A percentile compares a stretch with the other conserved stretches of the same genome.
These are phyloP conservation scores for Furcifer pardalis DNA, from an alignment of 2,797 vertebrate genomes.

Conservation along the genomic window DNA sequence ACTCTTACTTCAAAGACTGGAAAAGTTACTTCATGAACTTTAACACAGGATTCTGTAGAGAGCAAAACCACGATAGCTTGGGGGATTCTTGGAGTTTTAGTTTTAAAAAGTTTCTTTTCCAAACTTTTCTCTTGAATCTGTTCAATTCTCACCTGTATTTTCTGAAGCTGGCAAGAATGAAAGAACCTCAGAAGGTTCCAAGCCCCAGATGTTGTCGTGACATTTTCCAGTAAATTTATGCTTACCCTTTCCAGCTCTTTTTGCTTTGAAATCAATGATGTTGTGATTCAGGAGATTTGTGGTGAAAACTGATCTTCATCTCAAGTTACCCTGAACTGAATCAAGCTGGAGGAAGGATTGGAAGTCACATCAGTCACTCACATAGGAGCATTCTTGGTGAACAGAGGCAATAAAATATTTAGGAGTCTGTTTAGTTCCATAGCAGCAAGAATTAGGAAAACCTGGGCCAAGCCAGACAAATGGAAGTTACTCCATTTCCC, in stretches of 20 bases:
- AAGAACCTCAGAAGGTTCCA: not conserved
- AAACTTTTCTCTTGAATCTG: not conserved
- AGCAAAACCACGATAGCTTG: not conserved
- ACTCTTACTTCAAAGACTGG: too few species aligned
- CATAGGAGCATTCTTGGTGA: not conserved
- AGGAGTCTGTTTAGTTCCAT: not conserved
- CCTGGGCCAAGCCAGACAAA: not conserved
- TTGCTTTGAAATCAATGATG: not conserved
- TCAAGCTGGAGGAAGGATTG: not conserved
- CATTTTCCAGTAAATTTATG: not conserved
- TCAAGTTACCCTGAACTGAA: not conserved
- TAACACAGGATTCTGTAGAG: too few species aligned
- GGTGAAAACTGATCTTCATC: not conserved
- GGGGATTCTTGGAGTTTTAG: not conserved
- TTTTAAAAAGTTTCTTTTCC: not conserved
- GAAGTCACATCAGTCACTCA: not conserved
- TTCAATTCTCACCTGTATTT: not conserved
- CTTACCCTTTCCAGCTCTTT: not conserved
- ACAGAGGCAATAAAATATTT: slow-evolving; percentile 19
- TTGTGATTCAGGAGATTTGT: too few species aligned
- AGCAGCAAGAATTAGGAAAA: slow-evolving; percentile 7
- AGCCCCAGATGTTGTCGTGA: too few species aligned
- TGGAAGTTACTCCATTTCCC: slow-evolving; percentile 2
- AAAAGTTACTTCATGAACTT: too few species aligned
- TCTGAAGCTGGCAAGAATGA: not conserved